Conservation (phyloP, 92 coral and sea anemone genomes). For the Ricordea florida region DNA sequence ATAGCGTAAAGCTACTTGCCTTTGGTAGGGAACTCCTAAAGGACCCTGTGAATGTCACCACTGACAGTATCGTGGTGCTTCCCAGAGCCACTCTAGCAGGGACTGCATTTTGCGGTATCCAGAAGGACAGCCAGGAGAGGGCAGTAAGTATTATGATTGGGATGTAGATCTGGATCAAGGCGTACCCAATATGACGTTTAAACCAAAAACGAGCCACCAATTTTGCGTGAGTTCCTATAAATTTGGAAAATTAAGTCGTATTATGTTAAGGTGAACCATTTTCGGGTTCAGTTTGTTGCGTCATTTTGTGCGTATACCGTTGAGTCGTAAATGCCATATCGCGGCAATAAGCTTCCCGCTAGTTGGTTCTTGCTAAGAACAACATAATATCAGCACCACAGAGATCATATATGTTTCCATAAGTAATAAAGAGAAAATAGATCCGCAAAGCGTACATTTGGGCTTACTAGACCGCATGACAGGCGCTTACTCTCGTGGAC, state of each 20-base stretch:
- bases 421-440: too few species aligned
- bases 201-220: conserved; percentile 36
- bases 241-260: too few species aligned
- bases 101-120: conserved; percentile 27
- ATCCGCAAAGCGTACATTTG: too few species aligned
- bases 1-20: too few species aligned
- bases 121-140: conserved; percentile 22
- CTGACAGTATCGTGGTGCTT: conserved; percentile 26
- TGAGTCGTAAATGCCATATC: too few species aligned
- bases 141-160: conserved; percentile 28
- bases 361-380: too few species aligned
- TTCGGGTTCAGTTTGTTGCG: neutral
- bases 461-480: too few species aligned
- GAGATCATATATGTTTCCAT: too few species aligned
- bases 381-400: too few species aligned
- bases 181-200: conserved; percentile 28
- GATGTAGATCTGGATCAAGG: conserved; percentile 28
- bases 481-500: too few species aligned
- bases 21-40: conserved; percentile 27
- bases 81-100: conserved; percentile 36
- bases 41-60: conserved; percentile 36
- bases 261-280: neutral
- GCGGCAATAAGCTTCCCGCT: too few species aligned
- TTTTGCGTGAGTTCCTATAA: conserved; percentile 19
- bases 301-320: too few species aligned